Evolutionary conservation across 2,797 vertebrate genomes (phyloP).

Genomic region (Myotis findleyi): DNA sequence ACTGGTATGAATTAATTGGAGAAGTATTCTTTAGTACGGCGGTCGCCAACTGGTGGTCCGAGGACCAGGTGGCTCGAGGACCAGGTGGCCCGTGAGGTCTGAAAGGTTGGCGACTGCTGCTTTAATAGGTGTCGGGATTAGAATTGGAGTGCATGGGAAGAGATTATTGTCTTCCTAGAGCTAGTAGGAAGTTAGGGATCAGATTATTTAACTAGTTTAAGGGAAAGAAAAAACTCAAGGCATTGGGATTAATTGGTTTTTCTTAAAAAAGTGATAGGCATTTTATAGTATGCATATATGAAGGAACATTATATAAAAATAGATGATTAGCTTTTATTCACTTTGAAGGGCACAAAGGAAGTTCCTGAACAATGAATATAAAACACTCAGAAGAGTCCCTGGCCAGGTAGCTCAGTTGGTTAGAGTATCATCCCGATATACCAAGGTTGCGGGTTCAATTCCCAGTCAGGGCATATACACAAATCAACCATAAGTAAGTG

Average conservation of each 20-base stretch:
- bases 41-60: too few relatives aligned
- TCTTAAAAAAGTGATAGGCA: slow-evolving; percentile 2
- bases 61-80: too few relatives aligned
- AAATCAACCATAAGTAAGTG: background rate
- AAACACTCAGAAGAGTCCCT: background rate
- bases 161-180: slow-evolving; percentile 2
- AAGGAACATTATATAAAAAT: background rate
- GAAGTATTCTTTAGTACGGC: background rate
- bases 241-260: slow-evolving; percentile 31
- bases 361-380: background rate
- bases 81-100: too few relatives aligned
- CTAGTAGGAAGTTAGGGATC: slow-evolving; percentile 22
- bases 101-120: too few relatives aligned
- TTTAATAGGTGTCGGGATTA: background rate
- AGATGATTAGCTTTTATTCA: background rate
- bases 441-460: background rate
- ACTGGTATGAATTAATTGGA: background rate
- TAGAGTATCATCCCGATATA: background rate
- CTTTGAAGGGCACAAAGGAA: background rate
- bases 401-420: background rate
- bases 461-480: background rate
- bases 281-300: slow-evolving; percentile 31
- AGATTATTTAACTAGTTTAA: slow-evolving; percentile 41
- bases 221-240: background rate
- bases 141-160: background rate